Percentiles rank a stretch among this genome's conserved stretches.
Evolutionary conservation across 2,113 vertebrate genomes (phyloP).

Genomic region (Syrrhaptes paradoxus): DNA sequence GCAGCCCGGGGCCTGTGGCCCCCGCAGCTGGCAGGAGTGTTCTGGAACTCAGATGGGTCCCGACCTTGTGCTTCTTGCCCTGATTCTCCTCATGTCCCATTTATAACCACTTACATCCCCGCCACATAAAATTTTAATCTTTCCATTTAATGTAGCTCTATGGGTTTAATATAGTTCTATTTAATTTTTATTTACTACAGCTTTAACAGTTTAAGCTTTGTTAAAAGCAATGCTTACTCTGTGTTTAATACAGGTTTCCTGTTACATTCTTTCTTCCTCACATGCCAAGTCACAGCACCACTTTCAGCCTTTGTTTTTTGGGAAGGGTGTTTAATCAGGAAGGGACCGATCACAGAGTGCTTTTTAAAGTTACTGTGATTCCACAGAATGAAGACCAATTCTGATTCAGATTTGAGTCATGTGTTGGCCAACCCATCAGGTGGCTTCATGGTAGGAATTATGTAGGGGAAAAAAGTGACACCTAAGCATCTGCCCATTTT

Average conservation of each 20-base stretch:
- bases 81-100: rapidly evolving
- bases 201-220: rapidly evolving
- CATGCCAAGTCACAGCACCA: rapidly evolving
- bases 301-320: not conserved
- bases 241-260: not conserved
- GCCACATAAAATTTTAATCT: not conserved
- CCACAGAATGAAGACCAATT: rapidly evolving
- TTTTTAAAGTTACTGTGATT: not conserved
- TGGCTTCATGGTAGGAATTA: not conserved
- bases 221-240: not conserved
- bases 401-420: not conserved
- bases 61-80: rapidly evolving
- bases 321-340: not conserved
- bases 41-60: rapidly evolving
- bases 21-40: not conserved
- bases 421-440: rapidly evolving
- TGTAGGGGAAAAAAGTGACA: rapidly evolving
- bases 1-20: not conserved
- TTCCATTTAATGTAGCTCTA: rapidly evolving
- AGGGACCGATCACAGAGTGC: rapidly evolving
- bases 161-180: too few species aligned
- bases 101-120: rapidly evolving
- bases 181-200: not conserved
- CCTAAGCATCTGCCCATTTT: rapidly evolving
- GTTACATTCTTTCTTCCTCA: rapidly evolving